A percentile compares a stretch with the other conserved stretches of the same genome.
phyloP scores from a whole-genome alignment of 2,113 vertebrate genomes.

The Kryptolebias marmoratus region DNA sequence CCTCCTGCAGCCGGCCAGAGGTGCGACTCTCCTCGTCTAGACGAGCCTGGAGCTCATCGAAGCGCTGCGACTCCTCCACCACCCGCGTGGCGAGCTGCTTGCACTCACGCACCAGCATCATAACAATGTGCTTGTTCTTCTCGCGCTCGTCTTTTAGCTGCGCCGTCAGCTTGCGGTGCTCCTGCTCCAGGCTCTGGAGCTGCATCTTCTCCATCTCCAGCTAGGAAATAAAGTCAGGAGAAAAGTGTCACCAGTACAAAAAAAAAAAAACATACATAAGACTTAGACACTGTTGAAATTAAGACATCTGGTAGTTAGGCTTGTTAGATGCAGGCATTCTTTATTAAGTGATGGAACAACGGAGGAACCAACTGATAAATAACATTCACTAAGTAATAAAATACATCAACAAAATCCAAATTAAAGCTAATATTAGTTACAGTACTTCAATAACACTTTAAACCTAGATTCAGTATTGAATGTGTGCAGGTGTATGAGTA shows the following conservation, averaged over 20 bases:
- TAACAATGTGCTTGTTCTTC: constrained; percentile 95
- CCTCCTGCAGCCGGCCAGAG: constrained; percentile 84
- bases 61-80: constrained; percentile 91
- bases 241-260: background rate
- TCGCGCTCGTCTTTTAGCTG: constrained; percentile 94
- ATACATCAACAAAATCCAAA: too few relatives aligned
- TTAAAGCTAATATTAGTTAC: too few relatives aligned
- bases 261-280: background rate
- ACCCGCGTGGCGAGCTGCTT: constrained; percentile 92
- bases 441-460: too few relatives aligned
- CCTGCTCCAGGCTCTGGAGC: constrained; percentile 91
- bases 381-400: too few relatives aligned
- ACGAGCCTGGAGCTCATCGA: constrained; percentile 87
- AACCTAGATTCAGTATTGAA: too few relatives aligned
- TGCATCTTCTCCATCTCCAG: constrained; percentile 96
- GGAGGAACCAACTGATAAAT: too few relatives aligned
- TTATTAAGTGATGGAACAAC: background rate
- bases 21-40: constrained; percentile 89
- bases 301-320: background rate
- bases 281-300: background rate
- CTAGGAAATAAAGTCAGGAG: constrained; percentile 71
- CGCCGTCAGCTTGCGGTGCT: constrained; percentile 89
- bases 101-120: constrained; percentile 96
- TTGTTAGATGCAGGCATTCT: background rate
- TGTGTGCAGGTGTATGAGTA: too few relatives aligned